A percentile compares a stretch with the other conserved stretches of the same genome.
Evolutionary conservation across 1,140 invertebrate species (phyloP).

Genomic region (Panagrolaimus sp.): DNA sequence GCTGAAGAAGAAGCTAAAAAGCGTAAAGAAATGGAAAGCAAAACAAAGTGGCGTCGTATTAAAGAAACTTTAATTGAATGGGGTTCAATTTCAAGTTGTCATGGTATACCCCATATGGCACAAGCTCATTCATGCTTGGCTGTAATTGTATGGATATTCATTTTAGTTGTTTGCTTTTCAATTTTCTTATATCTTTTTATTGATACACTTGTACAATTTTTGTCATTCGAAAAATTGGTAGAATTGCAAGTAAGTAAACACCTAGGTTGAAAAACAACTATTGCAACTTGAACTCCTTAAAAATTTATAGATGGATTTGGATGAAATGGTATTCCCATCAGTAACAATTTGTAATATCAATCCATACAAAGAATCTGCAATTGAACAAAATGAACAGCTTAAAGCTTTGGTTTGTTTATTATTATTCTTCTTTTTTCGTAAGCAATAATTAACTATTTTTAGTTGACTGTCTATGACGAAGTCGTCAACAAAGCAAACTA

Average conservation of each 20-base stretch:
- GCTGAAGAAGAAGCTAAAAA: constrained; percentile 20
- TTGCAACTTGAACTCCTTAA: neutral
- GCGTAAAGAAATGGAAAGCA: constrained; percentile 20
- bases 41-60: constrained; percentile 18
- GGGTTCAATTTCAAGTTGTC: constrained; percentile 24
- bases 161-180: constrained; percentile 7
- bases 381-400: constrained; percentile 17
- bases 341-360: constrained; percentile 27
- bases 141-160: constrained; percentile 13
- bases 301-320: constrained; percentile 20
- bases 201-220: constrained; percentile 12
- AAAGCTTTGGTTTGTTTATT: constrained; percentile 23
- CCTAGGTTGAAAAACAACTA: neutral
- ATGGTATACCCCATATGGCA: constrained; percentile 22
- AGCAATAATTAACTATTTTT: neutral
- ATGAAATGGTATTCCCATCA: constrained; percentile 16
- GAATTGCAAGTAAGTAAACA: constrained; percentile 13
- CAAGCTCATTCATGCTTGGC: constrained; percentile 5
- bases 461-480: constrained; percentile 8
- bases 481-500: neutral
- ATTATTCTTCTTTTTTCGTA: neutral
- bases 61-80: constrained; percentile 33
- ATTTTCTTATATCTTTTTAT: constrained; percentile 21
- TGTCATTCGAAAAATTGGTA: constrained; percentile 15
- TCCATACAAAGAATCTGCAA: constrained; percentile 22